These are phyloP conservation scores for Oenanthe melanoleuca DNA, from an alignment of 2,113 vertebrate genomes.

Conservation along the genomic window DNA sequence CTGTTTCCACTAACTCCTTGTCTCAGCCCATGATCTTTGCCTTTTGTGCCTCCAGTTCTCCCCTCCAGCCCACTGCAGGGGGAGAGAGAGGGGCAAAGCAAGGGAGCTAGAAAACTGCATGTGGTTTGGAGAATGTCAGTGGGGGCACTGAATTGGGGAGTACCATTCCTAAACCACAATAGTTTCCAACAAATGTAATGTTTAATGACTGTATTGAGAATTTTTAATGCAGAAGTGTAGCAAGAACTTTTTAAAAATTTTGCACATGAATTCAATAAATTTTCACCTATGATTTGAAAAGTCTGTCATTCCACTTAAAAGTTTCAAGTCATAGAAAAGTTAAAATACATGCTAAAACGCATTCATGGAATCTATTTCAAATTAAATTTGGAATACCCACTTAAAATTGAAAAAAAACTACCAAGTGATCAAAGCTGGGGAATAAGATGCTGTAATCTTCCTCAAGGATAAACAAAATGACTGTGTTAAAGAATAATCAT, in stretches of 20 bases:
- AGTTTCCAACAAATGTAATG: neutral
- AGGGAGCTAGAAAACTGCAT: rapidly evolving
- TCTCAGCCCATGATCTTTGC: neutral
- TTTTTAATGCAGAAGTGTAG: neutral
- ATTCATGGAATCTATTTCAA: neutral
- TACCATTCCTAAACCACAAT: neutral
- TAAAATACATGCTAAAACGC: neutral
- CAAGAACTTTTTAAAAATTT: neutral
- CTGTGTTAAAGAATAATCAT: neutral
- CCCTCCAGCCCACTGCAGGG: neutral
- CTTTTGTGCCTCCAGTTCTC: neutral
- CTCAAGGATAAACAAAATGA: neutral
- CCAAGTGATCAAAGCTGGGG: neutral
- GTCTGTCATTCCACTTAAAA: neutral
- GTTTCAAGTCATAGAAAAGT: neutral
- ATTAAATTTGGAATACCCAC: neutral
- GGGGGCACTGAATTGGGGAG: neutral
- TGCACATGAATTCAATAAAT: neutral
- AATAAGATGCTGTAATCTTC: neutral
- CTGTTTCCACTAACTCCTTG: neutral
- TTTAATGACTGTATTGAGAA: neutral
- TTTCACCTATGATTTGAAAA: neutral
- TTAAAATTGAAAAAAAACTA: neutral
- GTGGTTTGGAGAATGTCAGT: neutral
- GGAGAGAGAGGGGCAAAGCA: neutral